Evolutionary conservation across 1,140 invertebrate species (phyloP), one percentile per base, ranked within the genome.

Genomic region (Sminthurides bifidus): DNA sequence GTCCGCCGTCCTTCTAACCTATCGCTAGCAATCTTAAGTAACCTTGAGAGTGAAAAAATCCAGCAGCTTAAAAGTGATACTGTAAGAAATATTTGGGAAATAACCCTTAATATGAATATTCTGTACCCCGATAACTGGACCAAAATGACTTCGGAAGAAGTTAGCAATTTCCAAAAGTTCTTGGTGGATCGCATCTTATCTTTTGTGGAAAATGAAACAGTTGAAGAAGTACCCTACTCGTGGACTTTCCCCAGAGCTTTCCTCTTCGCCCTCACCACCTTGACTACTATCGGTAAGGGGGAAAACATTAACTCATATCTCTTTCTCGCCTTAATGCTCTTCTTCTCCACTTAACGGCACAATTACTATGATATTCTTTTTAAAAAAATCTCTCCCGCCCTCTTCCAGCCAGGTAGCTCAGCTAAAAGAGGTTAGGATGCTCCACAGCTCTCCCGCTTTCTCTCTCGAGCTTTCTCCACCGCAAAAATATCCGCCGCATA

Each of bases 91-190:
- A 86, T 95, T 60, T 96, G 92, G 92, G 85, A 92, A 67, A 92
- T 94, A 41, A 95, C 92, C 14, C 87, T 90, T 61, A 85, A 82
- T 49, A 75, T 95, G 45, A 94, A 94, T 71, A 92, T 94, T 65
- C 76, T 95, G 14, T 93, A 95, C 71, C 83, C 85, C 64, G 87
- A 92, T 68, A 95, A 95, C 71, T 95, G 90, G 91, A 94, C 91
- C 41, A 77, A 83, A 66, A 73, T 91, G 67, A 81, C 85, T 33
- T 79, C 83, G 63, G 79, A 87, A 68, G 87, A 94, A 72, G 87
- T 94, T 61, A 81, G 82, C 41, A 79, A 81, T 64, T 94, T 94
- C 73, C 89, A 93, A 72, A 83, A 88, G 67, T 81, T 85, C 69
- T 73, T 92, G 56, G 79, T 92, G 37, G 79, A 85, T 60, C 79